Evolutionary conservation across 2,113 vertebrate genomes (phyloP).

Genomic region (Pseudorectes ferrugineus): DNA sequence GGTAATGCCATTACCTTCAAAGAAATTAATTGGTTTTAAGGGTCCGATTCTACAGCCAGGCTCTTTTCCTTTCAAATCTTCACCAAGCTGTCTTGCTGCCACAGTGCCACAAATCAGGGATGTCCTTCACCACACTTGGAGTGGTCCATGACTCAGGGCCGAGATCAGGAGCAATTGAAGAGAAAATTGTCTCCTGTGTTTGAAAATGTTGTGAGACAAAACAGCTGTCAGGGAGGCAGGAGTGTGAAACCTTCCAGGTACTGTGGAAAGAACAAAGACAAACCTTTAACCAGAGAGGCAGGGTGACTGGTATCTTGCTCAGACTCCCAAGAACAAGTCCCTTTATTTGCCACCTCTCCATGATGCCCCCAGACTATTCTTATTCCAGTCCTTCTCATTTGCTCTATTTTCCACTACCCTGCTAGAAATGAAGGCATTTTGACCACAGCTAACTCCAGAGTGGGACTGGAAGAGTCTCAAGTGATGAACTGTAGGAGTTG

Average conservation of each 20-base stretch:
- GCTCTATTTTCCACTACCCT: background rate
- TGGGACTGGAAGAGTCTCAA: background rate
- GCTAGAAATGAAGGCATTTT: background rate
- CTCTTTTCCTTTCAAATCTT: background rate
- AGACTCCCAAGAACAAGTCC: background rate
- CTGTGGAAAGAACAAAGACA: background rate
- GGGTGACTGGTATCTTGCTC: background rate
- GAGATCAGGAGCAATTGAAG: background rate
- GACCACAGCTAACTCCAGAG: background rate
- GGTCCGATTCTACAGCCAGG: background rate
- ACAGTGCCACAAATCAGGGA: background rate
- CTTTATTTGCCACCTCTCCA: background rate
- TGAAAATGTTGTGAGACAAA: background rate
- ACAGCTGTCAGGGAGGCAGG: background rate
- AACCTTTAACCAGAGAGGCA: background rate
- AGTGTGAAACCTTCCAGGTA: background rate
- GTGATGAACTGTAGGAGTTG: background rate
- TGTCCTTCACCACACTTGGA: background rate
- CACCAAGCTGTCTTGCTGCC: background rate
- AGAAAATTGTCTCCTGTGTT: rapidly evolving
- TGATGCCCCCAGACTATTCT: background rate
- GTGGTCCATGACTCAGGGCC: background rate
- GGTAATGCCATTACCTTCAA: background rate
- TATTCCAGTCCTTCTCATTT: background rate
- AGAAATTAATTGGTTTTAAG: background rate